A percentile compares a stretch with the other conserved stretches of the same genome.
These are phyloP conservation scores for Limulus polyphemus DNA, from an alignment of 2,888 invertebrate species.

Conservation along the genomic window DNA sequence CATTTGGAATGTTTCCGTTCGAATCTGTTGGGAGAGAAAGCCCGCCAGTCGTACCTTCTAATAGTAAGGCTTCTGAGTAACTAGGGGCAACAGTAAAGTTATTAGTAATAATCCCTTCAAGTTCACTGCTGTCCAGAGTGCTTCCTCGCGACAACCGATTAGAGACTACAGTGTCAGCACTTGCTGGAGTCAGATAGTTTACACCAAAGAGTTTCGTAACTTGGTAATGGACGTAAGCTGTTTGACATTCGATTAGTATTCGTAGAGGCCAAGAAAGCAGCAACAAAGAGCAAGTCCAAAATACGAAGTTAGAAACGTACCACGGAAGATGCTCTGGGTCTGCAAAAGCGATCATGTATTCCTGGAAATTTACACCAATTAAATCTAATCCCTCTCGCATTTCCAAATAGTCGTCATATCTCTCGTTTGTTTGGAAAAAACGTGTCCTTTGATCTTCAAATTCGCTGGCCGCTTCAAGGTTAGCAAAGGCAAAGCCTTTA, in stretches of 20 bases:
- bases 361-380: constrained; percentile 43
- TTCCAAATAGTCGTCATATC: constrained; percentile 72
- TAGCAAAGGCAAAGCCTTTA: constrained; percentile 69
- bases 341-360: constrained; percentile 41
- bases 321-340: constrained; percentile 33
- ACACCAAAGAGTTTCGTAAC: constrained; percentile 26
- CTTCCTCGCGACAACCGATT: constrained; percentile 47
- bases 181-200: constrained; percentile 18
- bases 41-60: constrained; percentile 13
- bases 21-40: constrained; percentile 8
- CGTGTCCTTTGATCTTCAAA: constrained; percentile 66
- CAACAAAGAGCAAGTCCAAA: constrained; percentile 59
- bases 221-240: constrained; percentile 66
- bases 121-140: constrained; percentile 52
- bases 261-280: constrained; percentile 71
- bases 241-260: constrained; percentile 63
- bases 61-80: constrained; percentile 65
- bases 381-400: constrained; percentile 67
- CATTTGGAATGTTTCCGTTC: constrained; percentile 9
- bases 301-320: constrained; percentile 51
- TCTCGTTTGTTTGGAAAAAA: constrained; percentile 65
- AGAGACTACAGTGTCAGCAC: constrained; percentile 3
- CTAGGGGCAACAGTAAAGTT: constrained; percentile 59
- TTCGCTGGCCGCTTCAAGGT: constrained; percentile 60
- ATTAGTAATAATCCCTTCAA: constrained; percentile 51